Evolutionary conservation across 2,888 invertebrate species (phyloP), one percentile per base, ranked within the genome.

Genomic region (Hirtodrosophila trivittata): DNA sequence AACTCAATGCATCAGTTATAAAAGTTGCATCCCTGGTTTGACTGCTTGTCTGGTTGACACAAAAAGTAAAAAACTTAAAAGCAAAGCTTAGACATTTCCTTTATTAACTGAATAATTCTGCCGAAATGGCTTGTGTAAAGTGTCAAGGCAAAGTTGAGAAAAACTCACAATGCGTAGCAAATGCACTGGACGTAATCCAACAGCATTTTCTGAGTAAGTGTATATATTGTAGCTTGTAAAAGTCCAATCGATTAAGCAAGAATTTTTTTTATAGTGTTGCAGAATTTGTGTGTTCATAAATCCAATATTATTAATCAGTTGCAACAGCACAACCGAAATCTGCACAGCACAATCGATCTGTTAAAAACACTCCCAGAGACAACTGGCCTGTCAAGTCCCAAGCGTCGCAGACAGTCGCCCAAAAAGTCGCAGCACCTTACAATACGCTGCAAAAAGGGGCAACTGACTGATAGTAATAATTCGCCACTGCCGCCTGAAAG

Each of bases 201-300:
- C 35, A 67, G 1, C 89, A 90, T 52, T 89, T 87, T 60, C 30
- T 76, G 7, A 69, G 90, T 90, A 78, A 76, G 82, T 58, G 1
- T 12, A 6, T 3, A 41, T 25, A 21, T 21, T 12, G 1, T 21
- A 8, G 8, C 1, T 45, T 12, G 3, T 9, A 10, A 14, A 9
- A 0, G n/a, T 1, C 5, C 7, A 26, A n/a, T 13, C 3, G 1
- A 13, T 39, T 32, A 69, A n/a, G n/a, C n/a, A n/a, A n/a, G n/a
- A n/a, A 18, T 60, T 28, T 35, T n/a, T 14, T 5, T 28, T 46
- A 33, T 26, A 82, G 82, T 76, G 58, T 49, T 83, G 54, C 80
- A 75, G 13, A 41, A 26, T 1, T 10, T 50, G 0, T 64, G 52
- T 7, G 28, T 9, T 1, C 86, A 81, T 26, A 66, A 46, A n/a